Base-by-base conservation (phyloP, 2,888 invertebrate species). In the Patella caerulea region DNA sequence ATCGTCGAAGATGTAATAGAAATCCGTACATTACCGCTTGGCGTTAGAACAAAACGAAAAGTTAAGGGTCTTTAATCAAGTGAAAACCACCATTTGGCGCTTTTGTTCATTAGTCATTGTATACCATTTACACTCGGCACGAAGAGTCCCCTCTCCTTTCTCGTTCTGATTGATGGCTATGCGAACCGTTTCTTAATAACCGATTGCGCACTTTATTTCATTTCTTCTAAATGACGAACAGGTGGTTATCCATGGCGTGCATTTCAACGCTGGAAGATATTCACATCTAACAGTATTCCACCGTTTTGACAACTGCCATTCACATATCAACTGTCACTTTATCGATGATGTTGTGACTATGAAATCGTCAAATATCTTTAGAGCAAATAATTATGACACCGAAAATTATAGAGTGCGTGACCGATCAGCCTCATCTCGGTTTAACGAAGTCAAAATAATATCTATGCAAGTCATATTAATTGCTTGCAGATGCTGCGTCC, bases 361-460 rank as follows among this genome's bases (percentile, higher is more conserved):
- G 65, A 24, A 65, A 65, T 24, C 65, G 65, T 12, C 65, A 65
- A 65, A 11, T 19, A 19, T 65, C 19, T 24, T 65, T 65, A 12
- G 65, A 65, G 65, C 24, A 65, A 65, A 65, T 65, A 65, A 65
- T 19, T 65, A 24, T 65, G 65, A 65, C 65, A 65, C 65, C 19
- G 65, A 65, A 65, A 65, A 65, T 65, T 65, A 65, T 65, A 65
- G 65, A 24, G 65, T 24, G 65, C 65, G 65, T 65, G 65, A 65
- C 65, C 65, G 19, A 65, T 65, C 65, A 65, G 24, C 24, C 19
- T 65, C 65, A 12, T 24, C 65, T 24, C 19, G 65, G 24, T 65
- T 65, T 65, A 24, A 19, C 19, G 65, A 65, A 65, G 65, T 65
- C 65, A 65, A 65, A 65, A 65, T 65, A 65, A 65, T 24, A 65